Base-by-base conservation (phyloP, 1,140 invertebrate species). In the Drosophila sulfurigaster region DNA sequence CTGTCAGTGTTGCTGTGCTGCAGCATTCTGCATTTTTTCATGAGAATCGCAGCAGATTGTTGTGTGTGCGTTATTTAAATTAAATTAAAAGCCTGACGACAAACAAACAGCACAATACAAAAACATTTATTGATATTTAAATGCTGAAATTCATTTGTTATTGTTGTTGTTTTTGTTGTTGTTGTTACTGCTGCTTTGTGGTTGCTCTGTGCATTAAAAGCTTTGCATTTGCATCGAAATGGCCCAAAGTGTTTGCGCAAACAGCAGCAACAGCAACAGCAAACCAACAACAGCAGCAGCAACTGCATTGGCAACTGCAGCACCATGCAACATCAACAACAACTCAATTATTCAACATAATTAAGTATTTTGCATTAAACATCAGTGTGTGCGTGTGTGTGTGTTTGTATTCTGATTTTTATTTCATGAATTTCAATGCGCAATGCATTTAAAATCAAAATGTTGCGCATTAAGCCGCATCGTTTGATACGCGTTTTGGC, bases 331-430 rank as follows among this genome's bases (percentile, higher is more conserved):
- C 45, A 79, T 43, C 72, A 82, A 86, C 83, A 87, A 80, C 80
- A 87, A 87, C 83, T 87, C 83, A 88, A 87, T 87, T 87, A 87
- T 88, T 87, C 83, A 87, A 87, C 83, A 87, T 87, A 87, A 87
- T 87, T 87, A 87, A 87, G 83, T 87, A 87, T 87, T 88, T 87
- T 89, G 85, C 83, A 87, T 87, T 87, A 88, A 87, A 73, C 80
- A 73, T 79, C 66, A 62, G 8, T 56, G 32, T 43, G 28, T 63
- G 32, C 11, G 49, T 43, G 8, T 32, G 48, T 13, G 7, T 49
- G 16, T 25, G 20, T 63, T 25, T 60, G 30, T 48, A 38, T 66
- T 57, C 71, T 88, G 81, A 88, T 87, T 87, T 88, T 88, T 87
- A 82, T 88, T 80, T 71, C 83, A 87, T 78, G 83, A 70, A 87